phyloP scores from a whole-genome alignment of 2,797 vertebrate genomes.

The Acropternis orthonyx region DNA sequence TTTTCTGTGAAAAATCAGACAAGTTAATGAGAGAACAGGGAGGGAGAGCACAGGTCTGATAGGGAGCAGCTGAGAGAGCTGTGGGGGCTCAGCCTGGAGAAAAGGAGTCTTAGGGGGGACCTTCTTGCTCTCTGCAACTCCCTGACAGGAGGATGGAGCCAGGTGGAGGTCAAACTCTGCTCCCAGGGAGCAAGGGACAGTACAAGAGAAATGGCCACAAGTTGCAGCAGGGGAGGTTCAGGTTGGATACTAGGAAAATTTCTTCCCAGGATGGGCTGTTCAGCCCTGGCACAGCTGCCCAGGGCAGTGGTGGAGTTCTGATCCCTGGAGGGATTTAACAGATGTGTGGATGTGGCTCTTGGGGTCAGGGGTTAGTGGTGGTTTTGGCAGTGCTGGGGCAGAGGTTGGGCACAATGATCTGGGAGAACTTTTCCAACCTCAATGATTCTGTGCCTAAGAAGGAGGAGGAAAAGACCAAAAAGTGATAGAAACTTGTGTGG shows the following conservation, averaged over 20 bases:
- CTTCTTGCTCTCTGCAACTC: not conserved
- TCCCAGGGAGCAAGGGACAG: not conserved
- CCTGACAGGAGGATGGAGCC: not conserved
- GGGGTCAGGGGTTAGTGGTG: not conserved
- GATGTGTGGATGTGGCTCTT: not conserved
- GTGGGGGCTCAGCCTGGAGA: not conserved
- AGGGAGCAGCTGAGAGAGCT: not conserved
- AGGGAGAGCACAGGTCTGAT: not conserved
- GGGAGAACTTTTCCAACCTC: not conserved
- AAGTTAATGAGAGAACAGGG: not conserved
- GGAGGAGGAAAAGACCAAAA: not conserved
- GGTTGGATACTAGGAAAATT: not conserved
- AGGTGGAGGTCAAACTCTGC: not conserved
- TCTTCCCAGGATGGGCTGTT: not conserved
- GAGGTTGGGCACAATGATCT: not conserved
- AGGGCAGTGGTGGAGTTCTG: not conserved
- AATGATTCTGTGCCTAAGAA: not conserved
- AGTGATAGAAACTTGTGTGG: not conserved
- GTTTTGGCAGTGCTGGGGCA: not conserved
- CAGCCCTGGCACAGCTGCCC: not conserved
- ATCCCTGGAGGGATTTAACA: not conserved
- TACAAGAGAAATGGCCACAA: not conserved
- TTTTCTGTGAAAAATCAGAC: not conserved
- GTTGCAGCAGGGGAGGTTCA: not conserved
- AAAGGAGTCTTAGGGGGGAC: not conserved